Percentiles rank a stretch among this genome's conserved stretches.
Conservation (phyloP, 2,797 vertebrate species). For the Catostomus latipinnis region DNA sequence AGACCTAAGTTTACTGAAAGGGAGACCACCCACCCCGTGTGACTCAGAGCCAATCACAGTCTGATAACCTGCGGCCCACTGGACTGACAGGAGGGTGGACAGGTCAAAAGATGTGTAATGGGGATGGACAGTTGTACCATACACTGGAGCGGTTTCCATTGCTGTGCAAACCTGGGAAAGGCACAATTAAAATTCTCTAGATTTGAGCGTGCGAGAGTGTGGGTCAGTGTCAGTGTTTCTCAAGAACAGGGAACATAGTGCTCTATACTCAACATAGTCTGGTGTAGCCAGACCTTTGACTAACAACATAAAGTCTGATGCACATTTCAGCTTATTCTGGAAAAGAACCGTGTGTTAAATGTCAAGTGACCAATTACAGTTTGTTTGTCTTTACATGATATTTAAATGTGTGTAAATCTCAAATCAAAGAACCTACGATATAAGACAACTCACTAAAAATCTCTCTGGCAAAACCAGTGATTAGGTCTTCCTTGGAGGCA, state of each 20-base stretch:
- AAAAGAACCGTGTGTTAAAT: too few species aligned
- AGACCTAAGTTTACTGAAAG: conserved; percentile 4
- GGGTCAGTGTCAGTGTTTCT: background rate
- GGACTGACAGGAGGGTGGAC: conserved; percentile 15
- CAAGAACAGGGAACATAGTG: background rate
- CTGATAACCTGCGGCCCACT: conserved; percentile 31
- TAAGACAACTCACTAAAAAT: too few species aligned
- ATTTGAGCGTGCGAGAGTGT: background rate
- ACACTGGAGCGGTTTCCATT: background rate
- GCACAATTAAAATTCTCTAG: background rate
- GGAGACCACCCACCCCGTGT: conserved; percentile 58
- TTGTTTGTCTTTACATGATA: background rate
- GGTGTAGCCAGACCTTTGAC: background rate
- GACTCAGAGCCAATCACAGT: conserved; percentile 42
- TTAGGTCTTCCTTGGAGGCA: too few species aligned
- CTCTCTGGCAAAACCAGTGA: too few species aligned
- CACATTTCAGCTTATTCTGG: too few species aligned
- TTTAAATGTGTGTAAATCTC: too few species aligned
- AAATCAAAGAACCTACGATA: too few species aligned
- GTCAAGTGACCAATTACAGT: background rate
- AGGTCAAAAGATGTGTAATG: background rate
- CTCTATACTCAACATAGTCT: background rate
- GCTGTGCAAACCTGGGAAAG: background rate
- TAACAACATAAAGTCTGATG: too few species aligned
- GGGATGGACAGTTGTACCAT: background rate